Conservation (phyloP, 2,888 invertebrate species). For the Harpalus rubripes region DNA sequence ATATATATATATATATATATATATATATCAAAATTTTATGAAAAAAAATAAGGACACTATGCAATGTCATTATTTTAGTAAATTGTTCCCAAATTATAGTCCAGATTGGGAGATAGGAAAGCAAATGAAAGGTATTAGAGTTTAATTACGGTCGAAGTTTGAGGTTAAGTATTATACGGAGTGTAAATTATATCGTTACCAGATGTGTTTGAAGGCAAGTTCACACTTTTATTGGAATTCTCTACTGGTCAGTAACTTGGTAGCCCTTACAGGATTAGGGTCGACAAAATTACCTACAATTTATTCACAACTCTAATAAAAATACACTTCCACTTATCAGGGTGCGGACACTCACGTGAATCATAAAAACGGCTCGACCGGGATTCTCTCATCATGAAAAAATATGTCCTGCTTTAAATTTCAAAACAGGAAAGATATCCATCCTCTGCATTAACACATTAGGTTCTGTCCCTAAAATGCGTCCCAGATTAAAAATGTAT, state of each 20-base stretch:
- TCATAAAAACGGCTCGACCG: constrained; percentile 21
- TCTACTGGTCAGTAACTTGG: constrained; percentile 1
- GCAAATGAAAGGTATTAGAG: background rate
- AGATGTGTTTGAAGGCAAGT: constrained; percentile 12
- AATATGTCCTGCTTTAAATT: constrained; percentile 20
- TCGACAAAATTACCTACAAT: constrained; percentile 40
- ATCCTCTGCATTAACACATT: background rate
- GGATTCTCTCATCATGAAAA: constrained; percentile 19
- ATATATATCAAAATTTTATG: too few relatives aligned
- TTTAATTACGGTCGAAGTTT: background rate
- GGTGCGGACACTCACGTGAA: constrained; percentile 5
- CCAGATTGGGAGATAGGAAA: background rate
- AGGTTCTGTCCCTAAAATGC: background rate
- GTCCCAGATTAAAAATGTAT: background rate
- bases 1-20: too few relatives aligned
- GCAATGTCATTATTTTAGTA: too few relatives aligned
- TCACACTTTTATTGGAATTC: constrained; percentile 3
- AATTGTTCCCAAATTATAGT: too few relatives aligned
- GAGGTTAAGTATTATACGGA: background rate
- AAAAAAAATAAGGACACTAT: too few relatives aligned
- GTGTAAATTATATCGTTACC: background rate
- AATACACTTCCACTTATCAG: constrained; percentile 37
- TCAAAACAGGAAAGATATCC: background rate
- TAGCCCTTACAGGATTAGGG: constrained; percentile 13
- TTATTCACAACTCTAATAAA: constrained; percentile 44